Conservation (phyloP, 1,140 invertebrate species). For the Lerema accius region DNA sequence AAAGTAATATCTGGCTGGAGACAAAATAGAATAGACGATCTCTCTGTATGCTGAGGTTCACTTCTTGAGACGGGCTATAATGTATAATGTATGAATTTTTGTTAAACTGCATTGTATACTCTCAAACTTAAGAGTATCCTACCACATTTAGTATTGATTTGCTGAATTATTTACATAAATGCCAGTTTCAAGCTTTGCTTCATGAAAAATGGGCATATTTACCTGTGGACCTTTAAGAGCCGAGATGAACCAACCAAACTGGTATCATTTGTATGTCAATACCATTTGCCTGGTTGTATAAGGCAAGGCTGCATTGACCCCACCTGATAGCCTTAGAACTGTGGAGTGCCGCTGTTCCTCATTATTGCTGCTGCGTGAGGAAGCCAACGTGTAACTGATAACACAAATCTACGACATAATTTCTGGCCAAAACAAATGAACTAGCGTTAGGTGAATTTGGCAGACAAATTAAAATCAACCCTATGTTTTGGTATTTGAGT, state of each 20-base stretch:
- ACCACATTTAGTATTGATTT: too few relatives aligned
- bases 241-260: slow-evolving; percentile 13
- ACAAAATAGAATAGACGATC: too few relatives aligned
- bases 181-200: too few relatives aligned
- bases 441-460: neutral
- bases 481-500: neutral
- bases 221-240: slow-evolving; percentile 11
- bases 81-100: too few relatives aligned
- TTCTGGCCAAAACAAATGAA: neutral
- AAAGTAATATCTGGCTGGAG: too few relatives aligned
- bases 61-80: too few relatives aligned
- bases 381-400: slow-evolving; percentile 16
- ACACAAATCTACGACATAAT: slow-evolving; percentile 17
- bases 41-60: too few relatives aligned
- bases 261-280: slow-evolving; percentile 33
- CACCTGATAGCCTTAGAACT: slow-evolving; percentile 24
- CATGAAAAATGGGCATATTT: neutral
- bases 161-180: neutral
- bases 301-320: slow-evolving; percentile 28
- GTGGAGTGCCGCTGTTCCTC: slow-evolving; percentile 6
- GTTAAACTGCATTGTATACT: too few relatives aligned
- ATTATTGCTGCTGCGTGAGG: slow-evolving; percentile 20
- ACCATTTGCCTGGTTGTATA: slow-evolving; percentile 24
- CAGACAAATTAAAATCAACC: neutral
- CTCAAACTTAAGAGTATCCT: too few relatives aligned